These are phyloP conservation scores for Limanda limanda DNA, from an alignment of 2,113 vertebrate species.

Conservation along the genomic window DNA sequence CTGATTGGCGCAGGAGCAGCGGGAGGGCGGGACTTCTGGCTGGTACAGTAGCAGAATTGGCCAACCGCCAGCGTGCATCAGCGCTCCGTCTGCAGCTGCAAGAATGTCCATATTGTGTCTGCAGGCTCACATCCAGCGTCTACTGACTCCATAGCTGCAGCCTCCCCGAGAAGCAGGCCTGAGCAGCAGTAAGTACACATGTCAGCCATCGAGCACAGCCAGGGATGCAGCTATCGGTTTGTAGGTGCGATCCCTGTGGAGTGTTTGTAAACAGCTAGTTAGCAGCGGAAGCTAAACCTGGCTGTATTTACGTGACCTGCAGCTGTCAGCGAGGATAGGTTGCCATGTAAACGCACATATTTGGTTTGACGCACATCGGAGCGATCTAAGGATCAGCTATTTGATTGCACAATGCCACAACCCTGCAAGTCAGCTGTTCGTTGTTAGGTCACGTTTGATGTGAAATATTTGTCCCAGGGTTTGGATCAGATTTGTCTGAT, in stretches of 20 bases:
- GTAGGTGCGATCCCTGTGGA: constrained; percentile 24
- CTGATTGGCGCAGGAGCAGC: constrained; percentile 34
- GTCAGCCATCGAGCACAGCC: background rate
- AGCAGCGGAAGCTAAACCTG: constrained; percentile 65
- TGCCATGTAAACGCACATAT: background rate
- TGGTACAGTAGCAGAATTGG: constrained; percentile 38
- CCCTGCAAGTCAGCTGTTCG: background rate
- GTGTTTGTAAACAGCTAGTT: constrained; percentile 62
- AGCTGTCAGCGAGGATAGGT: constrained; percentile 34
- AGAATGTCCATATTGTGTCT: constrained; percentile 60
- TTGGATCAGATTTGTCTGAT: background rate
- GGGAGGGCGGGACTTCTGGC: constrained; percentile 61
- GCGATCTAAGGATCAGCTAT: background rate
- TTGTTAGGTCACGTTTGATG: background rate
- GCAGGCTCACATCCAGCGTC: constrained; percentile 22
- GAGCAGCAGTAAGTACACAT: constrained; percentile 52
- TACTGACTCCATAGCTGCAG: constrained; percentile 26
- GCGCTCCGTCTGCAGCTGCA: constrained; percentile 54
- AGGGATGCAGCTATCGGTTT: constrained; percentile 4
- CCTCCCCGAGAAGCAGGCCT: background rate
- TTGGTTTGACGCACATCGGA: background rate
- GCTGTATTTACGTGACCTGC: constrained; percentile 23
- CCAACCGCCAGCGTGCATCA: constrained; percentile 65
- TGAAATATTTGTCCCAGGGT: background rate
- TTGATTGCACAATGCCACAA: background rate